These are phyloP conservation scores for Phyllostomus discolor DNA, from an alignment of 2,113 vertebrate genomes.

Conservation along the genomic window DNA sequence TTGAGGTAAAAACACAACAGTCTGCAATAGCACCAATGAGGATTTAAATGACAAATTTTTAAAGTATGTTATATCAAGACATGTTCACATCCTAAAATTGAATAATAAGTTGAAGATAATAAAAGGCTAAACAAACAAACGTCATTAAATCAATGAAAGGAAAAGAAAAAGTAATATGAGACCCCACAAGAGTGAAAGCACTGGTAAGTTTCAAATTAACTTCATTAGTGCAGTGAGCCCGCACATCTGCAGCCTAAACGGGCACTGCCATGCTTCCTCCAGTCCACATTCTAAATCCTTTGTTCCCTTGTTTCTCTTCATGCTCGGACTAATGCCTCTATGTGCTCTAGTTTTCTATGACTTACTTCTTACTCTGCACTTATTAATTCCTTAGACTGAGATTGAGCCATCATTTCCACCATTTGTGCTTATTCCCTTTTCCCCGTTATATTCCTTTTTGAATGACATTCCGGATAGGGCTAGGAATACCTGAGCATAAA, in stretches of 20 bases:
- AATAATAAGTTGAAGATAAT: background rate
- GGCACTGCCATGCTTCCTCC: background rate
- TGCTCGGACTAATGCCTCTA: background rate
- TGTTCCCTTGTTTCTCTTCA: background rate
- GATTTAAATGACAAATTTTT: background rate
- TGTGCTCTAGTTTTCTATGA: background rate
- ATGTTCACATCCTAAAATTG: background rate
- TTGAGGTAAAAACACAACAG: background rate
- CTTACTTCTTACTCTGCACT: background rate
- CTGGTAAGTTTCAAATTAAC: background rate
- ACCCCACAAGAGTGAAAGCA: background rate
- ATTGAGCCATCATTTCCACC: background rate
- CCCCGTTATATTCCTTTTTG: background rate
- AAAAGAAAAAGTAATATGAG: background rate
- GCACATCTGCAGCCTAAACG: background rate
- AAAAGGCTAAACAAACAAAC: conserved; percentile 2
- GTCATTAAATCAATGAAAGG: background rate
- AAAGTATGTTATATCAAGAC: background rate
- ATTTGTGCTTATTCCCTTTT: background rate
- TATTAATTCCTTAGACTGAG: background rate
- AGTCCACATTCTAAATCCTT: background rate
- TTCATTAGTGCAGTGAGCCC: background rate
- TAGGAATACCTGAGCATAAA: background rate
- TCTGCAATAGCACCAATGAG: background rate
- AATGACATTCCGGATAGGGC: background rate